Conservation (phyloP, 1,140 invertebrate species). For the Plodia interpunctella region DNA sequence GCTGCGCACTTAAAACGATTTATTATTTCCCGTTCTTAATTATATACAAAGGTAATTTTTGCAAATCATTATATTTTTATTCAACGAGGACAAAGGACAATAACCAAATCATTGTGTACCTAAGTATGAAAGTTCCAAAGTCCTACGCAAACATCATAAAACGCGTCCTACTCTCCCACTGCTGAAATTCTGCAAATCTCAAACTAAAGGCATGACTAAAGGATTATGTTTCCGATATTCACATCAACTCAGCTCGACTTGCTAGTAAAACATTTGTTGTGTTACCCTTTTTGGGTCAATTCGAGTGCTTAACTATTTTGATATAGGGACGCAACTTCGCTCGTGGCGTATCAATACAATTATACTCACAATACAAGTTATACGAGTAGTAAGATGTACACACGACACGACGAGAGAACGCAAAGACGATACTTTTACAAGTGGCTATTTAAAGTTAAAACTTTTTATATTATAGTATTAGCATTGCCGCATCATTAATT, state of each 20-base stretch:
- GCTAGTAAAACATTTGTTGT: background rate
- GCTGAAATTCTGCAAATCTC: background rate
- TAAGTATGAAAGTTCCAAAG: background rate
- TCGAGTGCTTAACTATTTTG: background rate
- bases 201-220: no score
- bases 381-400: no score
- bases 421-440: no score
- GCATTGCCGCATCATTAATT: no score
- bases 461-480: no score
- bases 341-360: no score
- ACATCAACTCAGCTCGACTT: background rate
- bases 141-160: background rate
- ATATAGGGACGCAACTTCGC: no score
- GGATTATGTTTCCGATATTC: conserved; percentile 2
- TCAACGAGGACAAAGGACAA: background rate
- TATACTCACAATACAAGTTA: no score
- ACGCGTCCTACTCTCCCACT: background rate
- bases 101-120: background rate
- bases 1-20: conserved; percentile 2
- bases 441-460: no score
- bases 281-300: background rate
- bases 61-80: background rate
- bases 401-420: no score
- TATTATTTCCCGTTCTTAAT: background rate
- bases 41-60: no score